Percentiles rank a stretch among this genome's conserved stretches.
phyloP scores from a whole-genome alignment of 2,888 invertebrate species.

The Thera britannica region DNA sequence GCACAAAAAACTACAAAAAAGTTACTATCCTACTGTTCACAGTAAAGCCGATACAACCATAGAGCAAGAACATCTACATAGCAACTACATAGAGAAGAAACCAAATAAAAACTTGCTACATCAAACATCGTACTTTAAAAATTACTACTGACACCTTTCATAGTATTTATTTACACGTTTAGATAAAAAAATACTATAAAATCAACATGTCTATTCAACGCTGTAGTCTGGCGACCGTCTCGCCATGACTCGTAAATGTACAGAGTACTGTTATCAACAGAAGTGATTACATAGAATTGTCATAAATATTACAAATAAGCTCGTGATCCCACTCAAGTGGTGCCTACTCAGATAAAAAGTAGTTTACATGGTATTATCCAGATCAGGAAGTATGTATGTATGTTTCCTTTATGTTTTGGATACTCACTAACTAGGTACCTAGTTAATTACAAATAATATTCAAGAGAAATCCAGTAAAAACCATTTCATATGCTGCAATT shows the following conservation, averaged over 20 bases:
- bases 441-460: no score
- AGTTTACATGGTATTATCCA: no score
- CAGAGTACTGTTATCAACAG: conserved; percentile 28
- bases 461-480: no score
- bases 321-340: no score
- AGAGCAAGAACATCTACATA: background rate
- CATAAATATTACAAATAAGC: no score
- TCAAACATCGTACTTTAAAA: conserved; percentile 19
- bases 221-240: conserved; percentile 39
- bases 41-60: background rate
- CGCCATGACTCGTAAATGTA: conserved; percentile 56
- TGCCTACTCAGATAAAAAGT: no score
- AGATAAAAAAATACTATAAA: conserved; percentile 43
- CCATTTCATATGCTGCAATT: no score
- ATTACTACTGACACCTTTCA: conserved; percentile 28
- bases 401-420: no score
- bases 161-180: conserved; percentile 28
- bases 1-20: conserved; percentile 1
- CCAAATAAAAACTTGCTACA: conserved; percentile 2
- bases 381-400: no score
- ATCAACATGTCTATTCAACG: conserved; percentile 51
- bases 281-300: conserved; percentile 4
- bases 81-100: background rate
- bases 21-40: background rate
- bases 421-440: no score